These are phyloP conservation scores for Cygnus atratus DNA, from an alignment of 2,113 vertebrate species.

Conservation along the genomic window DNA sequence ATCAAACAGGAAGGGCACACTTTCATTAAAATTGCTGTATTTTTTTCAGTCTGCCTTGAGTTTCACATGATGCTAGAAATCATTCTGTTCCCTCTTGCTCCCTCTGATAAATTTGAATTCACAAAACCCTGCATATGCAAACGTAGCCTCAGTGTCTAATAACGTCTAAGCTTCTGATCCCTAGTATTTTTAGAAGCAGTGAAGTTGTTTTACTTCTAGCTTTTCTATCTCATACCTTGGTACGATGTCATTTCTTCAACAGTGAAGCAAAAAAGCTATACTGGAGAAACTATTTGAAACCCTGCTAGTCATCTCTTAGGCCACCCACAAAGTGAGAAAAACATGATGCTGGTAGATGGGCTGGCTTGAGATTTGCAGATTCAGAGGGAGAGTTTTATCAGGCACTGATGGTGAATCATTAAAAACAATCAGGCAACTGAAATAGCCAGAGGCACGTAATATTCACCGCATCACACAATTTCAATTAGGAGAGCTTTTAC, in stretches of 20 bases:
- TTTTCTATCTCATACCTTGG: neutral
- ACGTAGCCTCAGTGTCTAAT: neutral
- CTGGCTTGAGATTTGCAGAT: neutral
- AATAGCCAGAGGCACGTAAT: neutral
- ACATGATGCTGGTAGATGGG: neutral
- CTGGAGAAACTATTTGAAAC: neutral
- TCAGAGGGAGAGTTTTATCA: constrained; percentile 21
- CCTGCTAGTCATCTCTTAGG: neutral
- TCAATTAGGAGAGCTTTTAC: neutral
- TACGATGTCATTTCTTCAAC: neutral
- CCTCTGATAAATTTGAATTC: neutral
- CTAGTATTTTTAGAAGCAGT: neutral
- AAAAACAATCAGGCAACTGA: constrained; percentile 14
- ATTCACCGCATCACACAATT: neutral
- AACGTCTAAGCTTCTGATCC: neutral
- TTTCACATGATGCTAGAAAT: neutral
- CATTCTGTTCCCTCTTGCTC: neutral
- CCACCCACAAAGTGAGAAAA: constrained; percentile 9
- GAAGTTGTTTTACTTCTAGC: neutral
- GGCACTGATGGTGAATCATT: neutral
- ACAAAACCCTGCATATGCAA: neutral
- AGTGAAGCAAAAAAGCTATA: neutral
- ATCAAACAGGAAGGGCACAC: rapidly evolving
- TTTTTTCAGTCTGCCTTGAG: neutral
- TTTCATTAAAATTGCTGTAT: neutral